A percentile compares a stretch with the other conserved stretches of the same genome.
phyloP scores from a whole-genome alignment of 1,140 invertebrate species.

The Chironomus striatipennis region DNA sequence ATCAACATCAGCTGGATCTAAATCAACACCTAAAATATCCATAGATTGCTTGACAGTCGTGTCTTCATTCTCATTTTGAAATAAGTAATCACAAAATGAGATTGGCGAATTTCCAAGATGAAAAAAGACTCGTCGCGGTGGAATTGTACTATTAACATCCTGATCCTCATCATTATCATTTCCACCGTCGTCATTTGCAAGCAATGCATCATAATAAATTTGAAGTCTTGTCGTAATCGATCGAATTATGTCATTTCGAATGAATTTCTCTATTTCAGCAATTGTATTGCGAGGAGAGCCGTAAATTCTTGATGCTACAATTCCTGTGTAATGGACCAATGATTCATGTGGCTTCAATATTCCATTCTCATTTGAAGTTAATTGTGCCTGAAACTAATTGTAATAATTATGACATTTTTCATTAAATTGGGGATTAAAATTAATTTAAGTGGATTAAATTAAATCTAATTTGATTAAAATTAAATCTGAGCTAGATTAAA shows the following conservation, averaged over 20 bases:
- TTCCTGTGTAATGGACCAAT: slow-evolving; percentile 32
- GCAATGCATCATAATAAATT: slow-evolving; percentile 38
- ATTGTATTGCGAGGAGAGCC: slow-evolving; percentile 34
- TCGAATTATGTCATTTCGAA: slow-evolving; percentile 36
- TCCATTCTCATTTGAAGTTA: not conserved
- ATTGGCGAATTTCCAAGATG: not conserved
- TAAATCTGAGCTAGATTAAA: too few species aligned
- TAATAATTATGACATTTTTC: not conserved
- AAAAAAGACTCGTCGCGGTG: slow-evolving; percentile 36
- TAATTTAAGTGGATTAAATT: not conserved
- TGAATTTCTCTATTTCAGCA: slow-evolving; percentile 35
- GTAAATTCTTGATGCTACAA: slow-evolving; percentile 34
- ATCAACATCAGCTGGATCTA: not conserved
- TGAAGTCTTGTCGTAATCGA: slow-evolving; percentile 37
- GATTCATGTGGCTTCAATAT: slow-evolving; percentile 32
- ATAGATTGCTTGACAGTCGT: not conserved
- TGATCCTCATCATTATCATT: slow-evolving; percentile 28
- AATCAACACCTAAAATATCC: not conserved
- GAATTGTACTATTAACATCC: slow-evolving; percentile 35
- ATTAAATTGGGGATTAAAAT: too few species aligned
- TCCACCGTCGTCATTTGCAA: slow-evolving; percentile 32
- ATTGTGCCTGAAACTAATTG: not conserved
- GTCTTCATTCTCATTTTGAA: slow-evolving; percentile 7
- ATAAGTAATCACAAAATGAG: not conserved
- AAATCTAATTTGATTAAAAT: not conserved